Conservation (phyloP, 2,797 vertebrate genomes). For the Propithecus perrieri region DNA sequence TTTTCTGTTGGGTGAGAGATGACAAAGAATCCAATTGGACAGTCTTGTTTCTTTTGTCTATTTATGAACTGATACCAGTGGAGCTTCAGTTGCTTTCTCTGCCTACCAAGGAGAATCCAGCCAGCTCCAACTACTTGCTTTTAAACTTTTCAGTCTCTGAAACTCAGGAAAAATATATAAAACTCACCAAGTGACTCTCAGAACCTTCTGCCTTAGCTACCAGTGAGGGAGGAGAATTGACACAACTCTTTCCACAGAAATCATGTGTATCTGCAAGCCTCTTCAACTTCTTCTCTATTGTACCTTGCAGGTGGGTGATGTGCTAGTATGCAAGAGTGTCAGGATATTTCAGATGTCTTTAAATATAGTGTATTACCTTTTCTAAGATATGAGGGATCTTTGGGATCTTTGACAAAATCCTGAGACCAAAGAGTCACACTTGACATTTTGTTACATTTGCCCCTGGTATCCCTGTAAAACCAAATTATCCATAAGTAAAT, state of each 20-base stretch:
- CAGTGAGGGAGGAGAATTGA: not conserved
- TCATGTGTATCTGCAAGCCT: not conserved
- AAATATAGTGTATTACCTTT: not conserved
- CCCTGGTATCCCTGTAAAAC: not conserved
- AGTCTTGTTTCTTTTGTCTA: not conserved
- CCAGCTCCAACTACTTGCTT: not conserved
- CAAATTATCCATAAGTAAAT: not conserved
- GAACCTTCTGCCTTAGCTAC: not conserved
- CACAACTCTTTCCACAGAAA: not conserved
- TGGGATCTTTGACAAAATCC: not conserved
- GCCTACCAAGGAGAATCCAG: not conserved
- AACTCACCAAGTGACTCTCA: not conserved
- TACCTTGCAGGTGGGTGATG: not conserved
- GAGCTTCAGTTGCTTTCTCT: not conserved
- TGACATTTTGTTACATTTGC: not conserved
- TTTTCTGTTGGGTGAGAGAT: not conserved
- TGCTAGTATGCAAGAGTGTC: not conserved
- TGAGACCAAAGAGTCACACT: not conserved
- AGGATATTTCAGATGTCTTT: not conserved
- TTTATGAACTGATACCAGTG: not conserved
- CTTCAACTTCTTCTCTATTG: not conserved
- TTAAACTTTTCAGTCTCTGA: not conserved
- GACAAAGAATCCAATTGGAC: not conserved
- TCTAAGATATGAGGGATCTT: not conserved
- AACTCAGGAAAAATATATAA: not conserved